Evolutionary conservation across 2,113 vertebrate genomes (phyloP).

Genomic region (Clarias batrachus): DNA sequence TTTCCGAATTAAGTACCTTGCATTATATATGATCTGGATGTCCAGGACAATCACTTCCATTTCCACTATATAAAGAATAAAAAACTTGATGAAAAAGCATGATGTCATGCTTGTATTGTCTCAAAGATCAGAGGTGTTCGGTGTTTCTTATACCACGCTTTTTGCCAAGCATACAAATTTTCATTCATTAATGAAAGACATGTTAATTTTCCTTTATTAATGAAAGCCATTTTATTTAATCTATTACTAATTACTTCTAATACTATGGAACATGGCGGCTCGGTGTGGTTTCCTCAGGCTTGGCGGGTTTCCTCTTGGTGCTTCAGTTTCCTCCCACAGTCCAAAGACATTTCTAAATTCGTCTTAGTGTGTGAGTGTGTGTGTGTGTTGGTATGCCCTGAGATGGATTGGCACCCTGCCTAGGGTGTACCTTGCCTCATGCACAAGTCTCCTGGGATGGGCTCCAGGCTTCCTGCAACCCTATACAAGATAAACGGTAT

Average conservation of each 20-base stretch:
- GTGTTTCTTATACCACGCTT: neutral
- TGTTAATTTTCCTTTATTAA: neutral
- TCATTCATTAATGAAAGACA: neutral
- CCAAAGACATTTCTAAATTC: too few species aligned
- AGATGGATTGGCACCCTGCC: too few species aligned
- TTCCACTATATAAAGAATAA: conserved; percentile 64
- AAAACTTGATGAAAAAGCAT: neutral
- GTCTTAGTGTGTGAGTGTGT: too few species aligned
- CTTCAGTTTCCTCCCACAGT: too few species aligned
- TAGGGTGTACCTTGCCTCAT: too few species aligned
- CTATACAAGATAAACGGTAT: too few species aligned
- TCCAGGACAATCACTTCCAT: conserved; percentile 51
- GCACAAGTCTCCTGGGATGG: too few species aligned
- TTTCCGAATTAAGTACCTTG: conserved; percentile 13
- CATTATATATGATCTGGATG: conserved; percentile 1
- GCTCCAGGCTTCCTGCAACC: too few species aligned
- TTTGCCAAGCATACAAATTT: neutral
- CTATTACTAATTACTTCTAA: neutral
- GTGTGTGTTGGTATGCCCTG: too few species aligned
- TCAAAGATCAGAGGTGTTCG: neutral
- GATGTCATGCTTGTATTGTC: neutral
- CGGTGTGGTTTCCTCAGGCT: too few species aligned
- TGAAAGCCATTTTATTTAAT: too few species aligned
- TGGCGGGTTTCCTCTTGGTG: too few species aligned
- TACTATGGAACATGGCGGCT: neutral